Evolutionary conservation across 92 coral and sea anemone species (phyloP).

Genomic region (Phymanthus crucifer): DNA sequence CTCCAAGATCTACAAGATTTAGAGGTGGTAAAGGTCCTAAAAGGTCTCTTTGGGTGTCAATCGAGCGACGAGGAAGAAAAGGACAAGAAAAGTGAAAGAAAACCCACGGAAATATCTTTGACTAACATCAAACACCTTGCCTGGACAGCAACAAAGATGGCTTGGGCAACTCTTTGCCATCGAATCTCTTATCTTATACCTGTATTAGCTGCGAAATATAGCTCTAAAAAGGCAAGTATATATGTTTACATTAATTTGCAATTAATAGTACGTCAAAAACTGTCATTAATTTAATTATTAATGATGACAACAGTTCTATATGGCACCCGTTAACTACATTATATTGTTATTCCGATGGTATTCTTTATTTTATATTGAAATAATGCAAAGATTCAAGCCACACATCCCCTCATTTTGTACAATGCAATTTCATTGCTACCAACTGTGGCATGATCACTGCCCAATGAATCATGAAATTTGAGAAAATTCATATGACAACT

Average conservation of each 20-base stretch:
- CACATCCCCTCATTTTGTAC: no score
- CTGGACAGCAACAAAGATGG: constrained; percentile 10
- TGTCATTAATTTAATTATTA: no score
- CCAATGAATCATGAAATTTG: no score
- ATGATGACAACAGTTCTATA: no score
- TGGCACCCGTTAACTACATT: no score
- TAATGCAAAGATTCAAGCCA: no score
- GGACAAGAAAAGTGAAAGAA: background rate
- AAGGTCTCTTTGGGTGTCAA: constrained; percentile 25
- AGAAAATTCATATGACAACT: no score
- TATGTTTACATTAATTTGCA: background rate
- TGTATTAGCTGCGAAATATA: constrained; percentile 1
- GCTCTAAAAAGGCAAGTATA: background rate
- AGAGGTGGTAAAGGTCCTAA: constrained; percentile 11
- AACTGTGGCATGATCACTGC: no score
- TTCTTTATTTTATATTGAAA: no score
- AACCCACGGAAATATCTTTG: background rate
- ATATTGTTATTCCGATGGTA: no score
- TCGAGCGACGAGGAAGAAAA: constrained; percentile 4
- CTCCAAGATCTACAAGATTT: constrained; percentile 38
- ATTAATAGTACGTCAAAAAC: no score
- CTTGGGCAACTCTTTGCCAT: constrained; percentile 1
- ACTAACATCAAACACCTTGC: background rate
- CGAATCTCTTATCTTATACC: background rate
- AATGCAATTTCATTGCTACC: no score